Evolutionary conservation across 2,797 vertebrate species (phyloP).

Genomic region (Leptodactylus fallax): DNA sequence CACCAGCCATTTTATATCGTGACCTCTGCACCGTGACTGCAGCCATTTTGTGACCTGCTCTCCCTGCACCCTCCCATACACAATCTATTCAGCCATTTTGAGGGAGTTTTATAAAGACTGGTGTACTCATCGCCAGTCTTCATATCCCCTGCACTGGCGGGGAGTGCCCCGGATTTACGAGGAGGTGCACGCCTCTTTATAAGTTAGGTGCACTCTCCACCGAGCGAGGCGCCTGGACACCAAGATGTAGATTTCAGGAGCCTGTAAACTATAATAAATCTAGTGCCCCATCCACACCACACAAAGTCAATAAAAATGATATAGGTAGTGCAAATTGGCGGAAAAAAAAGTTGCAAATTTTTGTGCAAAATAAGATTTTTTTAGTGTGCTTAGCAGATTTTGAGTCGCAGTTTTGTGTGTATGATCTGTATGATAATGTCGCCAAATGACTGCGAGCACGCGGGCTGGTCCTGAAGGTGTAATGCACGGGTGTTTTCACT

Average conservation of each 20-base stretch:
- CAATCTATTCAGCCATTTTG: not conserved
- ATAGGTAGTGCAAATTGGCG: no score
- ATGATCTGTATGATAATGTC: not conserved
- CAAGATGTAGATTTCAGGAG: no score
- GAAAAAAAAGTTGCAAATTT: no score
- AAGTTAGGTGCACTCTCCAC: no score
- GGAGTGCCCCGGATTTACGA: not conserved
- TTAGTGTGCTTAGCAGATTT: not conserved
- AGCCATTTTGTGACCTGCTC: not conserved
- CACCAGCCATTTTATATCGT: not conserved
- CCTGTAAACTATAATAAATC: no score
- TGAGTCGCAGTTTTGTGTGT: not conserved
- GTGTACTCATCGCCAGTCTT: not conserved
- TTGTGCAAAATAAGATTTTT: not conserved
- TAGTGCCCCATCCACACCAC: no score
- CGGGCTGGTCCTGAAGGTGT: not conserved
- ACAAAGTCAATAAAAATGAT: no score
- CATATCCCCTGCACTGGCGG: no score
- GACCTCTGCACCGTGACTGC: not conserved
- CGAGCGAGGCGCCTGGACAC: no score
- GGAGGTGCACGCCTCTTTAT: no score
- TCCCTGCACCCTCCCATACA: not conserved
- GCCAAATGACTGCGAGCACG: not conserved
- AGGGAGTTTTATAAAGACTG: not conserved
- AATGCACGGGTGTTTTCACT: not conserved